These are phyloP conservation scores for Drosophila guanche DNA, from an alignment of 1,140 invertebrate genomes.

Conservation along the genomic window DNA sequence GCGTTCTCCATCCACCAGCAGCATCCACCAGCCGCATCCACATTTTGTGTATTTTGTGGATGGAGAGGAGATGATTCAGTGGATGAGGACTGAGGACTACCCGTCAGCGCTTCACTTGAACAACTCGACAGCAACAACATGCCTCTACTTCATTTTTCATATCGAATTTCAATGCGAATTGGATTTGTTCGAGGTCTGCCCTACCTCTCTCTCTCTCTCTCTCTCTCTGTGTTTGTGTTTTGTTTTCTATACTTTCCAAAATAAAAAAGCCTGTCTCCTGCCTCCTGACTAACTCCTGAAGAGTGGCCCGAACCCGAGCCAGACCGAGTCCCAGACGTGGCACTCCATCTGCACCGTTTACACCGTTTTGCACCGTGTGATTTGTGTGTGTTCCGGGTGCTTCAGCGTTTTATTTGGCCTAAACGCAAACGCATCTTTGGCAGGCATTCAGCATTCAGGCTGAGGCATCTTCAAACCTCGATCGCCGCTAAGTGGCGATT, in stretches of 20 bases:
- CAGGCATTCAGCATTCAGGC: constrained; percentile 1
- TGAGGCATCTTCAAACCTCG: constrained; percentile 31
- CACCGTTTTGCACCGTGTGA: constrained; percentile 1
- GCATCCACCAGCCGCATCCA: constrained; percentile 4
- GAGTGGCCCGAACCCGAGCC: too few species aligned
- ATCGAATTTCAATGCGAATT: constrained; percentile 77
- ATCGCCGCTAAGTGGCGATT: constrained; percentile 49
- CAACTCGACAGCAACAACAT: constrained; percentile 45
- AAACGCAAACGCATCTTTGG: constrained; percentile 13
- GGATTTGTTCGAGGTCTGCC: constrained; percentile 8
- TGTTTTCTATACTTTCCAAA: constrained; percentile 35
- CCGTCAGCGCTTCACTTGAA: constrained; percentile 59
- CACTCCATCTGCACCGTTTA: constrained; percentile 38
- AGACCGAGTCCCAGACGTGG: constrained; percentile 9
- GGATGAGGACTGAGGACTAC: constrained; percentile 14
- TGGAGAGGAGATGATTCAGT: constrained; percentile 8
- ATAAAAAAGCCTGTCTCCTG: not conserved
- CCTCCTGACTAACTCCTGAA: too few species aligned
- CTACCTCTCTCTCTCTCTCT: not conserved
- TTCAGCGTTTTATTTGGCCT: constrained; percentile 57
- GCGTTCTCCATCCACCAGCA: not conserved
- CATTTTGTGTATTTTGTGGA: constrained; percentile 10
- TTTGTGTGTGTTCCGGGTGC: constrained; percentile 65
- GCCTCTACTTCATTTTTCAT: constrained; percentile 72
- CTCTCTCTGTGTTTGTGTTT: constrained; percentile 24